Base-by-base conservation (phyloP, 2,888 invertebrate genomes). In the Polydesmus complanatus region DNA sequence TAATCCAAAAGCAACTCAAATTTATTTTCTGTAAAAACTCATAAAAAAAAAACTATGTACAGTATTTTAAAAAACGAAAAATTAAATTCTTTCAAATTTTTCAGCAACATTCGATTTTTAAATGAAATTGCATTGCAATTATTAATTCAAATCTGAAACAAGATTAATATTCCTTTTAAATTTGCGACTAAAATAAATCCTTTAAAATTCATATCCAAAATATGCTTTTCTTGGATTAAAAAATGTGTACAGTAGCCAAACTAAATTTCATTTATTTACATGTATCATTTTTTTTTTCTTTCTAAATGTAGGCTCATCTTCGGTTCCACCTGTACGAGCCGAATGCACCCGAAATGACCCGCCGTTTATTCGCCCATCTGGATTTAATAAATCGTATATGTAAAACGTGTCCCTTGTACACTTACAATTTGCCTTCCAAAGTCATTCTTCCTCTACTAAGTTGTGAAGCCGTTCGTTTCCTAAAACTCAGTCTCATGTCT, bases 321-420 rank as follows among this genome's bases (percentile, higher is more conserved):
- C 54, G 47, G 50, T 49, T 49, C 27, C 50, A 60, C 27, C 60
- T 60, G 60, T 60, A 60, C 50, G 55, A 60, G 18, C 60, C 60
- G 8, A 60, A 60, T 23, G 60, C 55, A 18, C 60, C 60, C 0
- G 60, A 60, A 23, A 54, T 60, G 18, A 60, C 55, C 55, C 54
- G 37, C 48, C 25, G 47, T 5, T 19, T 56, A 18, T 60, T 60
- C 55, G 27, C 49, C 21, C 55, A 60, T 25, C 27, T 60, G 3
- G 21, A 47, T 18, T 21, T 49, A 19, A 26, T 54, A 3, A 54
- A 54, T 25, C 26, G 26, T n/a, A 21, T 55, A 21, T 60, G 60
- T 23, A 47, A 55, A 23, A 49, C 22, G 27, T 55, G 25, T 25
- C 48, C 54, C 1, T 26, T 50, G 8, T 60, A 60, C 50, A 23